Percentiles rank a stretch among this genome's conserved stretches.
Conservation (phyloP, 2,888 invertebrate genomes). For the Phengaris alcon region DNA sequence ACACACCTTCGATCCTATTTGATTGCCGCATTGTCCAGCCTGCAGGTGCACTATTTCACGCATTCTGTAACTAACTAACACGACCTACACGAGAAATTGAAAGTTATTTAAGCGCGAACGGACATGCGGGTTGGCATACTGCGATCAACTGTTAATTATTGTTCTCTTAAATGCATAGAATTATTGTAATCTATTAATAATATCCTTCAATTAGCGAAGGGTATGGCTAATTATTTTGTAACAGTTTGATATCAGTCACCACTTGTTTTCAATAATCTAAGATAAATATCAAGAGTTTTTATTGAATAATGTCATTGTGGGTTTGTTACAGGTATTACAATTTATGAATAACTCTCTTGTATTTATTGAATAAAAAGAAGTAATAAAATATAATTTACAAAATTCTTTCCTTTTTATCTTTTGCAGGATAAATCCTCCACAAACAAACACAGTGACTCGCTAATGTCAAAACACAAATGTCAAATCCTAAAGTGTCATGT, state of each 20-base stretch:
- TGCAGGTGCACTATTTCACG: conserved; percentile 95
- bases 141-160: conserved; percentile 29
- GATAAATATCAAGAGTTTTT: too few relatives aligned
- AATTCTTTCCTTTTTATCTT: too few relatives aligned
- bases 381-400: too few relatives aligned
- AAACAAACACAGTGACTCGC: too few relatives aligned
- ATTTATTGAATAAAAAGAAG: too few relatives aligned
- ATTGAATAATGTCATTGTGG: too few relatives aligned
- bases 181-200: conserved; percentile 17
- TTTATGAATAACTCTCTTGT: too few relatives aligned
- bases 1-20: conserved; percentile 93
- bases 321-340: too few relatives aligned
- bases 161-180: conserved; percentile 13
- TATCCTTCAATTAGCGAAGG: background rate
- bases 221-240: background rate
- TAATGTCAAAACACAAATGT: background rate
- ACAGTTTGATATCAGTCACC: background rate
- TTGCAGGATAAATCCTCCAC: too few relatives aligned
- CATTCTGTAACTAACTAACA: conserved; percentile 76
- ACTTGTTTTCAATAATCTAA: background rate
- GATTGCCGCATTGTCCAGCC: conserved; percentile 94
- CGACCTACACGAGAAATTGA: conserved; percentile 44
- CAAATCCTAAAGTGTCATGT: conserved; percentile 36
- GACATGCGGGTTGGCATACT: conserved; percentile 41
- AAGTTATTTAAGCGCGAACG: conserved; percentile 44